phyloP scores from a whole-genome alignment of 2,888 invertebrate species.

The Clivina fossor region DNA sequence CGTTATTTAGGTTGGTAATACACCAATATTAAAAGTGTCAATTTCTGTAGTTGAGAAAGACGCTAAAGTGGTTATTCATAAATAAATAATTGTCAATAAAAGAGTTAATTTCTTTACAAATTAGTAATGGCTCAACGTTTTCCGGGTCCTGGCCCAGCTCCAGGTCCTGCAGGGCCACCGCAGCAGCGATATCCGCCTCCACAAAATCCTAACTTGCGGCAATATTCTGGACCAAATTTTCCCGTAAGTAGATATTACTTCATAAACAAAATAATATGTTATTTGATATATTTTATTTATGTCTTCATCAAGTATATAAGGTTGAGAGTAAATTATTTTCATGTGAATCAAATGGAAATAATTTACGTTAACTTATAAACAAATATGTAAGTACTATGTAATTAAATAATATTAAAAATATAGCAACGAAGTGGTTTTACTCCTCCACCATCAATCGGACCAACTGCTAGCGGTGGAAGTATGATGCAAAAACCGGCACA shows the following conservation, averaged over 20 bases:
- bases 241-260: conserved; percentile 60
- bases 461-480: conserved; percentile 54
- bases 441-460: conserved; percentile 63
- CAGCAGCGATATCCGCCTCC: conserved; percentile 64
- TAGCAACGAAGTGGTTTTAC: conserved; percentile 70
- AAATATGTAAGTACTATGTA: too few species aligned
- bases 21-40: too few species aligned
- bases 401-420: conserved; percentile 42
- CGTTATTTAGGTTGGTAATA: too few species aligned
- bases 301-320: background rate
- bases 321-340: too few species aligned
- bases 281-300: background rate
- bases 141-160: conserved; percentile 56
- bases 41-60: too few species aligned
- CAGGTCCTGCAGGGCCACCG: conserved; percentile 58
- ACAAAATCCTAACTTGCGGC: conserved; percentile 66
- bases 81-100: too few species aligned
- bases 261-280: background rate
- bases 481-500: conserved; percentile 62
- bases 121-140: conserved; percentile 59
- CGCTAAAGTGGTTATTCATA: too few species aligned
- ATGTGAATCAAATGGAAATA: background rate
- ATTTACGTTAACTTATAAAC: conserved; percentile 11
- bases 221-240: conserved; percentile 73
- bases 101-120: conserved; percentile 12